Base-by-base conservation (phyloP, 2,888 invertebrate genomes). In the Trissolcus brochymenae region DNA sequence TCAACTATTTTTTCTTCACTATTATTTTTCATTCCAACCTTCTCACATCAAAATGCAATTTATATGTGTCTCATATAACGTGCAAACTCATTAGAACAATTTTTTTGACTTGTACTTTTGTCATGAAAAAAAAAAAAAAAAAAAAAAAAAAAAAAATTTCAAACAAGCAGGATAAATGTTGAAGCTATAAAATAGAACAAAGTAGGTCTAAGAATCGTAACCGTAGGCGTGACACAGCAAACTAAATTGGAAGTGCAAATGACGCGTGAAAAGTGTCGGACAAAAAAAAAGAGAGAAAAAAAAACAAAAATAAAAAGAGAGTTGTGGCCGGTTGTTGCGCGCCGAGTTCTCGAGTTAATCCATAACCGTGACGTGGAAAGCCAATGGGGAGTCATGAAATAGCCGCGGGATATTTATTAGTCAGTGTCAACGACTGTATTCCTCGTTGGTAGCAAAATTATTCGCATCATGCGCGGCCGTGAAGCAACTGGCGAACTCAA, bases 401-500 rank as follows among this genome's bases (percentile, higher is more conserved):
- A 62, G 78, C 68, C 66, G 70, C 70, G 64, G 71, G 75, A 72
- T 78, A 78, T 78, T 75, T 78, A 72, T 78, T 75, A 78, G 71
- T 43, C 59, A 40, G 74, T 75, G 78, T 66, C 71, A 74, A 71
- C 74, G 78, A 62, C 70, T 51, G 14, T 66, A 60, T 68, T 53
- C 64, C 43, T 72, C 65, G 65, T 62, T 67, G 59, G 78, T 75
- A 59, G 60, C 64, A 64, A 82, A 85, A 85, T 86, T 85, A 87
- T 87, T 87, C 87, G 79, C 84, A 83, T 84, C 86, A 83, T 82
- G 85, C 82, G 78, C 80, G 77, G 75, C 81, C 79, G 82, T 78
- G 80, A 80, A 85, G 83, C 84, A 84, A 85, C 86, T 87, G 35
- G 82, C 84, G 85, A 87, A 87, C 87, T 88, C 86, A 86, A 88